Evolutionary conservation across 2,113 vertebrate species (phyloP), one percentile per base, ranked within the genome.

Genomic region (Etheostoma cragini): DNA sequence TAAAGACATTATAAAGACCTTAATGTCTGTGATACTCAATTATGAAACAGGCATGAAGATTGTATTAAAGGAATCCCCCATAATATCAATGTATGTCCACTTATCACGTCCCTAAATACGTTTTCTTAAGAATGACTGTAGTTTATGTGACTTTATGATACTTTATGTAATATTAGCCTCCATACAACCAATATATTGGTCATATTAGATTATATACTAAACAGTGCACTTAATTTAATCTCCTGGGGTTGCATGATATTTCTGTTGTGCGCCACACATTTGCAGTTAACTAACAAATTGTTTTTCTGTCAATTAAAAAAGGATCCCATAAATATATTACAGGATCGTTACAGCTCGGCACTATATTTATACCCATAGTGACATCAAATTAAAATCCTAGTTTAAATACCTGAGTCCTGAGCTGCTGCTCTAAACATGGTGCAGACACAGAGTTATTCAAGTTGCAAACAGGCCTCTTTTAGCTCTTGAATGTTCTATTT

Each of bases 401-500:
- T 76, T n/a, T 57, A n/a, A 24, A 15, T 33, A 1, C n/a, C 30
- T 61, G 38, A 11, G n/a, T 26, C 26, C 14, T 49, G n/a, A 13
- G 61, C 56, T 45, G 11, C 22, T 8, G 68, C 46, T 76, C 45
- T 66, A 24, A 76, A 80, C 45, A 5, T 45, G 33, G n/a, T 21
- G 42, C 76, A 78, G 66, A 82, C 58, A 26, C 76, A 3, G 26
- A 46, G 42, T 62, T 46, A 42, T 53, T 73, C 63, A 26, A 14
- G 76, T 75, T 82, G 75, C 64, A 70, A 63, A 80, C 17, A 47
- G 38, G 78, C n/a, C 70, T 17, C 12, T 72, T 79, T 81, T 68
- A 81, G 74, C 63, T 38, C 22, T 47, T 45, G 12, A 53, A 65
- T 58, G 60, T 63, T 81, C 63, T 89, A 80, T 84, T 88, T 82